Conservation (phyloP, 1,140 invertebrate species). For the Oryctes rhinoceros region DNA sequence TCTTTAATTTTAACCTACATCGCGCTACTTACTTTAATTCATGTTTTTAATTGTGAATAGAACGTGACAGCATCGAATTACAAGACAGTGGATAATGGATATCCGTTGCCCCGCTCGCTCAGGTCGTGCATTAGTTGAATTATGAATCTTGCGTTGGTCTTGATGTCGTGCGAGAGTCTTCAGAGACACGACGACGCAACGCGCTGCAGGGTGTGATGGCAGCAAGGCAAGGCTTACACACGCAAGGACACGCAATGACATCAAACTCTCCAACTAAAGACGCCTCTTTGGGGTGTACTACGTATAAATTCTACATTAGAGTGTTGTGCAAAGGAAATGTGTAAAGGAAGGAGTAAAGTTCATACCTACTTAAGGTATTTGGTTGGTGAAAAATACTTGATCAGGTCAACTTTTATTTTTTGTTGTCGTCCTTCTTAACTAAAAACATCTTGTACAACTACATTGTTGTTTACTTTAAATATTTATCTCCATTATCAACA, state of each 20-base stretch:
- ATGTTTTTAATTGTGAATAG: neutral
- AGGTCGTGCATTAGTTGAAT: slow-evolving; percentile 45
- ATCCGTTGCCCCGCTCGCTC: slow-evolving; percentile 14
- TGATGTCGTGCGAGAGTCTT: slow-evolving; percentile 48
- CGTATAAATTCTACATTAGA: neutral
- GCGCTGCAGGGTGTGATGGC: slow-evolving; percentile 46
- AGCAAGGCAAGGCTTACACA: slow-evolving; percentile 37
- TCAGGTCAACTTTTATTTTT: no score
- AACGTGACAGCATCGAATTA: slow-evolving; percentile 7
- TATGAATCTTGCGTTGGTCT: slow-evolving; percentile 51
- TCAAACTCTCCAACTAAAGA: neutral
- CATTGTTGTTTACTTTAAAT: no score
- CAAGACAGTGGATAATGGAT: slow-evolving; percentile 45
- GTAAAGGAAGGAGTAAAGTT: no score
- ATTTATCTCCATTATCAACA: no score
- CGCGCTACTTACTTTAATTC: neutral
- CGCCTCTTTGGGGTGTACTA: slow-evolving; percentile 13
- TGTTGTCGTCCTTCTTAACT: no score
- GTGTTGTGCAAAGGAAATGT: no score
- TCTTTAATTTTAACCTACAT: slow-evolving; percentile 4
- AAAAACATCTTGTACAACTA: no score
- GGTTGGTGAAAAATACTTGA: no score
- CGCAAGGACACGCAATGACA: slow-evolving; percentile 48
- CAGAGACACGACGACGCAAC: slow-evolving; percentile 43
- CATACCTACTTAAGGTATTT: no score